Evolutionary conservation across 2,797 vertebrate genomes (phyloP).

Genomic region (Enteromius unitaeniatus): DNA sequence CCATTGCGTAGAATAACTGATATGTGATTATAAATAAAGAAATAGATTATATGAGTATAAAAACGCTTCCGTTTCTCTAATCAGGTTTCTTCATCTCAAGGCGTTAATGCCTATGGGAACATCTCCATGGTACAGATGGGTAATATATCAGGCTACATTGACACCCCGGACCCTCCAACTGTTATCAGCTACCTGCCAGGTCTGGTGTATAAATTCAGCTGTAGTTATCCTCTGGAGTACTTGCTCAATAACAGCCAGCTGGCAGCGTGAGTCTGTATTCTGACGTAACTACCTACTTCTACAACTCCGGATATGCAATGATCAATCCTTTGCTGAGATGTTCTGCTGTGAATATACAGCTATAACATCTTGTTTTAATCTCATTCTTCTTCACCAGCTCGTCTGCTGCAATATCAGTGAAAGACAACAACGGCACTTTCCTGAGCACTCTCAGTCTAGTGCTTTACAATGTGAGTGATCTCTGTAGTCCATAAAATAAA

Average conservation of each 20-base stretch:
- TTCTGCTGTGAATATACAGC: conserved; percentile 10
- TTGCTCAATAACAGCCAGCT: conserved; percentile 98
- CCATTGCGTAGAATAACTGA: neutral
- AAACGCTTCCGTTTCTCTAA: neutral
- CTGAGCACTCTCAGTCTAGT: conserved; percentile 96
- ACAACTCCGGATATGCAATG: neutral
- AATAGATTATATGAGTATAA: neutral
- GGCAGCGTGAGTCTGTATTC: conserved; percentile 69
- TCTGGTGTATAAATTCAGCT: conserved; percentile 97
- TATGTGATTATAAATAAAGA: conserved; percentile 4
- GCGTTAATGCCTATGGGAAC: conserved; percentile 90
- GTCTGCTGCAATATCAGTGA: conserved; percentile 93
- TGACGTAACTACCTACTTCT: neutral
- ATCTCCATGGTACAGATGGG: conserved; percentile 94
- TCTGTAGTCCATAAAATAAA: neutral
- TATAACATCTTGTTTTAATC: neutral
- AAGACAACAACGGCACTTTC: conserved; percentile 97
- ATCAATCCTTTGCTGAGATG: neutral
- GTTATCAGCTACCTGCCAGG: conserved; percentile 98
- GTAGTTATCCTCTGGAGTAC: conserved; percentile 97
- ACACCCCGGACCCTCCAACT: conserved; percentile 94
- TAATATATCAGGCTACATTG: conserved; percentile 95
- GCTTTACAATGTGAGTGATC: conserved; percentile 93
- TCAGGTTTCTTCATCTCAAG: conserved; percentile 90
- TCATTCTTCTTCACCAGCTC: conserved; percentile 79